These are phyloP conservation scores for Cosmia trapezina DNA, from an alignment of 2,888 invertebrate genomes.

Conservation along the genomic window DNA sequence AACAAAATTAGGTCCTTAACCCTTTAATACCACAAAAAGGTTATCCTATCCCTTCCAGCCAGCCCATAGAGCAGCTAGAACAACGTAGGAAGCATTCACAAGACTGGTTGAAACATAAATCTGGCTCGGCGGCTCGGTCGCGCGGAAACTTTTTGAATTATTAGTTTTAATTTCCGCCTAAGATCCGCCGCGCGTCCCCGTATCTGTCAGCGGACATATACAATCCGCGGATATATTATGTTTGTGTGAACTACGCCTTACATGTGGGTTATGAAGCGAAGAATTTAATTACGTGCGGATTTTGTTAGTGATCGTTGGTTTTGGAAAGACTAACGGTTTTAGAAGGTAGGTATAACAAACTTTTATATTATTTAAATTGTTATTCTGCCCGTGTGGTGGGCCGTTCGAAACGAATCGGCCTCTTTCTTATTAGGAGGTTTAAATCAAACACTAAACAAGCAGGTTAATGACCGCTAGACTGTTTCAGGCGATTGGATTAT, in stretches of 20 bases:
- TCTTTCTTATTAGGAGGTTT: background rate
- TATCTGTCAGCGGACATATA: constrained; percentile 87
- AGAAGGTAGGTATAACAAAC: background rate
- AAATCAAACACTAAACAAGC: background rate
- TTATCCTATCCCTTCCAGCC: constrained; percentile 69
- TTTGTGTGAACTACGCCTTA: constrained; percentile 64
- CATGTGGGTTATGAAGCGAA: constrained; percentile 59
- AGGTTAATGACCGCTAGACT: background rate
- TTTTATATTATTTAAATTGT: background rate
- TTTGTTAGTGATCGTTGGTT: constrained; percentile 33
- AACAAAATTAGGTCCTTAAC: constrained; percentile 17
- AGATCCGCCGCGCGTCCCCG: constrained; percentile 87
- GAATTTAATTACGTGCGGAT: constrained; percentile 64
- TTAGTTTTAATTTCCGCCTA: constrained; percentile 91
- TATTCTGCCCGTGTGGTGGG: background rate
- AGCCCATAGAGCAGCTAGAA: constrained; percentile 73
- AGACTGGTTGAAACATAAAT: constrained; percentile 88
- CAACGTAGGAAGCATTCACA: constrained; percentile 84
- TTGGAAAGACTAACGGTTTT: background rate
- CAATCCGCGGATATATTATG: constrained; percentile 71
- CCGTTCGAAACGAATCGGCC: background rate
- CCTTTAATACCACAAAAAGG: constrained; percentile 53
- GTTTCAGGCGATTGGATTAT: background rate
- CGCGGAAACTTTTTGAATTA: constrained; percentile 91
- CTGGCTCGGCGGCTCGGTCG: constrained; percentile 87